phyloP scores from a whole-genome alignment of 2,797 vertebrate species.

The Cichlasoma orientale region DNA sequence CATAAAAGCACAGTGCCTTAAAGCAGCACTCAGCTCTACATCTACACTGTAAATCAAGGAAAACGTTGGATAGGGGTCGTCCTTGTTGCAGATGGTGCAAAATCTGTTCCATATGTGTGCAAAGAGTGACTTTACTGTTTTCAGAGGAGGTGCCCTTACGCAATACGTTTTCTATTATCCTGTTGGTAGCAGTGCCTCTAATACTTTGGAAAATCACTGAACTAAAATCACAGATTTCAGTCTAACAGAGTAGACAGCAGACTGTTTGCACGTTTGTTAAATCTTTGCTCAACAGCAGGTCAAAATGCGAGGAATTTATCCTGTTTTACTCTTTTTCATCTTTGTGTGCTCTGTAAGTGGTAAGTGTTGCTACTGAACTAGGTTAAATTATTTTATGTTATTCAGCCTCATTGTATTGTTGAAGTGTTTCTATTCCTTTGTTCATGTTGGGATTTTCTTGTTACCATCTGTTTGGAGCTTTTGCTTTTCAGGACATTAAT shows the following conservation, averaged over 20 bases:
- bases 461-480: background rate
- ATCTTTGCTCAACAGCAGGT: background rate
- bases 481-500: conserved; percentile 18
- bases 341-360: conserved; percentile 64
- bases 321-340: conserved; percentile 60
- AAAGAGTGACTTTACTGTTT: conserved; percentile 60
- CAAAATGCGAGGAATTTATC: conserved; percentile 68
- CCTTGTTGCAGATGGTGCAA: conserved; percentile 72
- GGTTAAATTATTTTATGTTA: conserved; percentile 5
- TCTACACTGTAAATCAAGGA: conserved; percentile 22
- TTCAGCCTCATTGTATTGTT: background rate
- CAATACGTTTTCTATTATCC: conserved; percentile 49
- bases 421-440: background rate
- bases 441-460: background rate
- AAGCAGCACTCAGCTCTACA: background rate
- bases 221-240: conserved; percentile 28
- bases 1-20: background rate
- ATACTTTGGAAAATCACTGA: conserved; percentile 27
- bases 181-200: conserved; percentile 15
- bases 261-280: conserved; percentile 2
- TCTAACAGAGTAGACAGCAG: background rate
- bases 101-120: conserved; percentile 83
- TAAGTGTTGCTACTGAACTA: conserved; percentile 57
- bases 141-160: conserved; percentile 62
- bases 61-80: conserved; percentile 51